Conservation (phyloP, 2,113 vertebrate species). For the Apus apus region DNA sequence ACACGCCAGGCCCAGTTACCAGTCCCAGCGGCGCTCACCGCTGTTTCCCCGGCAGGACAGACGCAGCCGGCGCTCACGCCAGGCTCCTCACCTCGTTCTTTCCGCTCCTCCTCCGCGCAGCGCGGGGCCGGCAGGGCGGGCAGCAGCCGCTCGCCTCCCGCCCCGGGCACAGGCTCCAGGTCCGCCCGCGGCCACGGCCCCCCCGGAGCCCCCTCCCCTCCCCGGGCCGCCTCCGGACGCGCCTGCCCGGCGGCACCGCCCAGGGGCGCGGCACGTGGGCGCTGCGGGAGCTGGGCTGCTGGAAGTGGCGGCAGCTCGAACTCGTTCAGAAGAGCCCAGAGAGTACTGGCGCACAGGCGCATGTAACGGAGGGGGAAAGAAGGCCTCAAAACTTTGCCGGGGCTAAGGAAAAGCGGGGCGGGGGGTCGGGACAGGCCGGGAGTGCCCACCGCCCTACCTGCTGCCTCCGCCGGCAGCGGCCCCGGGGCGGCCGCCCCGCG, state of each 20-base stretch:
- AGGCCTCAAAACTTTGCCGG: neutral
- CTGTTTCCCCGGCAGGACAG: neutral
- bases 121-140: neutral
- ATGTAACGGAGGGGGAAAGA: neutral
- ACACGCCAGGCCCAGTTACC: neutral
- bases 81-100: no score
- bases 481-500: neutral
- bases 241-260: neutral
- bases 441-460: neutral
- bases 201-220: no score
- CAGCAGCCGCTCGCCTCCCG: neutral
- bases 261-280: conserved; percentile 7
- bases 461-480: neutral
- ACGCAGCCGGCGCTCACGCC: fast-evolving
- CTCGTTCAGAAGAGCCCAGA: neutral
- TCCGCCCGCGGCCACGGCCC: no score
- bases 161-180: neutral
- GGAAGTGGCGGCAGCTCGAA: neutral
- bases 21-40: neutral
- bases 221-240: neutral
- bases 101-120: no score
- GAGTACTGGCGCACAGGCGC: neutral
- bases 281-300: neutral
- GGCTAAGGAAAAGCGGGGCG: neutral
- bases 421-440: neutral